Evolutionary conservation across 1,140 invertebrate species (phyloP).

Genomic region (Hyphantria cunea): DNA sequence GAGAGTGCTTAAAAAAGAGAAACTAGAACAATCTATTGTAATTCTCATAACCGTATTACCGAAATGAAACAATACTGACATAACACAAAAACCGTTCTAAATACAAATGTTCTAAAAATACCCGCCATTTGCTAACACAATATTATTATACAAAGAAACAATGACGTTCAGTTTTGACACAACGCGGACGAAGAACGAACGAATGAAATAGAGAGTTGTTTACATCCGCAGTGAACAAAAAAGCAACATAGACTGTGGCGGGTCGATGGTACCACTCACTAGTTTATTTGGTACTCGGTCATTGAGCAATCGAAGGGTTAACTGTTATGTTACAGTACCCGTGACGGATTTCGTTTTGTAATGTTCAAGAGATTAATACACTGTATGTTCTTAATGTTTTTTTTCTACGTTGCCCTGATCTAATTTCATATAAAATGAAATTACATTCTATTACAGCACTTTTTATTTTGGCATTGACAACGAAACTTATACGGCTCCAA

Average conservation of each 20-base stretch:
- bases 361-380: slow-evolving; percentile 3
- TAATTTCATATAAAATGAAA: no score
- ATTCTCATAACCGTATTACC: no score
- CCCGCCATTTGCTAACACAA: no score
- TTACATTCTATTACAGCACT: no score
- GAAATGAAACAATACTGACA: not conserved
- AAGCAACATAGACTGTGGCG: not conserved
- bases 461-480: no score
- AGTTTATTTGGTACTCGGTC: slow-evolving; percentile 31
- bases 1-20: no score
- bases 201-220: slow-evolving; percentile 53
- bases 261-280: not conserved
- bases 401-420: no score
- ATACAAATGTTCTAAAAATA: not conserved
- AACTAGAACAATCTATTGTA: no score
- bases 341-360: slow-evolving; percentile 1
- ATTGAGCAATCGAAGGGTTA: not conserved
- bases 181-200: slow-evolving; percentile 6
- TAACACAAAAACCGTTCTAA: not conserved
- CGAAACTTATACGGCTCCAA: no score
- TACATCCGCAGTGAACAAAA: slow-evolving; percentile 45
- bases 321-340: not conserved
- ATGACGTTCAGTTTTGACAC: slow-evolving; percentile 7
- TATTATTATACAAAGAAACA: not conserved
- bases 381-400: no score